Conservation (phyloP, 2,113 vertebrate species). For the Orycteropus afer region DNA sequence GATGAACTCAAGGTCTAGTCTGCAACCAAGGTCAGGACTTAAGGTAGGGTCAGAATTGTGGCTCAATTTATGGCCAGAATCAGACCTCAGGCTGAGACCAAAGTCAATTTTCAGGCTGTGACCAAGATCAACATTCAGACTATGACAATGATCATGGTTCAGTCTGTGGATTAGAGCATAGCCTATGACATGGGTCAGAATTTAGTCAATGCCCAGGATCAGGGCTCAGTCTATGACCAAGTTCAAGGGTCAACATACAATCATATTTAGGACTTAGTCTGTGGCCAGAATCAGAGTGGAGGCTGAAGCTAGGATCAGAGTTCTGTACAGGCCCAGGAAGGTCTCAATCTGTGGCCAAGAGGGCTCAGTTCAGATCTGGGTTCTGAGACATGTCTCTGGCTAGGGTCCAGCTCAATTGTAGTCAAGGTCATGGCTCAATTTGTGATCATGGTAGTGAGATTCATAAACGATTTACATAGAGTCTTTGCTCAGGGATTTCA, state of each 20-base stretch:
- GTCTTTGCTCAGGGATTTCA: neutral
- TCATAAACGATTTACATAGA: slow-evolving; percentile 8
- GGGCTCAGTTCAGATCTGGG: too few species aligned
- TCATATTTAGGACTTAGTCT: neutral
- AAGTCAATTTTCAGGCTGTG: neutral
- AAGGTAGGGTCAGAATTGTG: neutral
- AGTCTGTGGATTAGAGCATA: neutral
- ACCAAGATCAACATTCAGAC: neutral
- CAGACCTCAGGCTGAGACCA: neutral
- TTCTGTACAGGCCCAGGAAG: neutral
- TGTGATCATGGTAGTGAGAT: neutral
- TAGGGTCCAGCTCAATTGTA: neutral
- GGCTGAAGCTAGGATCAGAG: neutral
- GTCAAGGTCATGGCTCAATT: neutral
- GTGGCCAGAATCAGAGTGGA: neutral
- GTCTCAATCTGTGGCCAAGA: too few species aligned
- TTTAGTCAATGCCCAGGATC: neutral
- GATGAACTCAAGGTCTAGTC: neutral
- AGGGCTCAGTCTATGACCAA: neutral
- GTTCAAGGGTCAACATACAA: neutral
- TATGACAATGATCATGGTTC: neutral
- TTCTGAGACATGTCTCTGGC: neutral
- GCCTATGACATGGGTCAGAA: neutral
- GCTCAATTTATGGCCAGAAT: neutral
- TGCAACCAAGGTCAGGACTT: slow-evolving; percentile 11